Conservation (phyloP, 2,888 invertebrate genomes). For the Aplocera efformata region DNA sequence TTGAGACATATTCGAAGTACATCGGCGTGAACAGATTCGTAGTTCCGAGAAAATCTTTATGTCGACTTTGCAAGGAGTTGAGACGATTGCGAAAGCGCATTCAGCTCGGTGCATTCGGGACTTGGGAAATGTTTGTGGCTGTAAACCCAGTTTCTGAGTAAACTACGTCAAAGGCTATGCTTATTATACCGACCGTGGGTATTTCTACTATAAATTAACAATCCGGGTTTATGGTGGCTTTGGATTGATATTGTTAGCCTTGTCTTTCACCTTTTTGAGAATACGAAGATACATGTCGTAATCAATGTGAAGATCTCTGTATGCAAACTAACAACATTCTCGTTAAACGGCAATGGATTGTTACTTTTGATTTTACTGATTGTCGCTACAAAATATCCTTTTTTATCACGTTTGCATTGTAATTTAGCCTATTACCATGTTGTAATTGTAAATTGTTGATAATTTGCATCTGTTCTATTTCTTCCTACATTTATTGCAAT, state of each 20-base stretch:
- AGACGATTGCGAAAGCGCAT: slow-evolving; percentile 62
- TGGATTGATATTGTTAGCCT: too few relatives aligned
- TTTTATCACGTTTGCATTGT: slow-evolving; percentile 21
- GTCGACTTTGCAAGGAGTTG: slow-evolving; percentile 58
- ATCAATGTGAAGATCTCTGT: too few relatives aligned
- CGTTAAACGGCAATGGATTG: too few relatives aligned
- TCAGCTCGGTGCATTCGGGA: slow-evolving; percentile 55
- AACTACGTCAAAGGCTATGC: slow-evolving; percentile 19
- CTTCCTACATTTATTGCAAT: slow-evolving; percentile 27
- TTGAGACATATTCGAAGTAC: slow-evolving; percentile 38
- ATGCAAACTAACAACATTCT: too few relatives aligned
- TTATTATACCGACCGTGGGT: slow-evolving; percentile 2
- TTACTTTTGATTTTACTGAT: slow-evolving; percentile 20
- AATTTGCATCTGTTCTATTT: slow-evolving; percentile 26
- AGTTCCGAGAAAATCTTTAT: slow-evolving; percentile 63
- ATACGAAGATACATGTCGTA: too few relatives aligned
- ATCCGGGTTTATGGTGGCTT: too few relatives aligned
- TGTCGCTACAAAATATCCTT: slow-evolving; percentile 11
- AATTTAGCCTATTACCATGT: slow-evolving; percentile 22
- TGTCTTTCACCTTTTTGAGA: too few relatives aligned
- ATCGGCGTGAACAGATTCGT: slow-evolving; percentile 43
- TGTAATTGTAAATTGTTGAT: slow-evolving; percentile 22
- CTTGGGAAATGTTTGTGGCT: slow-evolving; percentile 70
- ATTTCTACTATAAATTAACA: too few relatives aligned
- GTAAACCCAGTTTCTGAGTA: slow-evolving; percentile 70